Percentiles rank a stretch among this genome's conserved stretches.
phyloP scores from a whole-genome alignment of 1,140 invertebrate species.

The Pseudoatta argentina region DNA sequence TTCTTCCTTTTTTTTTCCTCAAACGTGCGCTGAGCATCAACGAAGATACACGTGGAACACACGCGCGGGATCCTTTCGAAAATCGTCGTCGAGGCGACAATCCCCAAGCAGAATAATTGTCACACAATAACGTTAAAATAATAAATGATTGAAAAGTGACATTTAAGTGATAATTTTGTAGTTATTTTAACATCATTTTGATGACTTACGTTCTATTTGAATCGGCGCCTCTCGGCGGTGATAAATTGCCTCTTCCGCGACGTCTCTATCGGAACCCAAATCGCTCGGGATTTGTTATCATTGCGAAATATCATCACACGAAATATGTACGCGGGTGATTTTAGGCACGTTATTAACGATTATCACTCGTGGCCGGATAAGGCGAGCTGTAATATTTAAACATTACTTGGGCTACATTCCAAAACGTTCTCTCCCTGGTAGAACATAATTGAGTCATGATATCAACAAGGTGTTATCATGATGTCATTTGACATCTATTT shows the following conservation, averaged over 20 bases:
- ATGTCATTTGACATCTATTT: no score
- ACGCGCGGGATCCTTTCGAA: background rate
- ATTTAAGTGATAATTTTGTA: no score
- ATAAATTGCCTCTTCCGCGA: slow-evolving; percentile 7
- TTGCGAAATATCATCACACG: background rate
- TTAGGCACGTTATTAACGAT: background rate
- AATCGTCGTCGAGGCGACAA: background rate
- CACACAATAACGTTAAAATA: no score
- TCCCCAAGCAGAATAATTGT: background rate
- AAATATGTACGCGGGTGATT: background rate
- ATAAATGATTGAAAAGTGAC: no score
- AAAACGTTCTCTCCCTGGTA: no score
- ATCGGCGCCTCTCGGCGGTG: background rate
- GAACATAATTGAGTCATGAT: no score
- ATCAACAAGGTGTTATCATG: no score
- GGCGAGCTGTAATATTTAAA: background rate
- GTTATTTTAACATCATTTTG: no score
- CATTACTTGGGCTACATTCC: background rate
- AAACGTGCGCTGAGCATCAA: background rate
- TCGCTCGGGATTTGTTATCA: background rate
- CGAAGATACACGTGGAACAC: background rate
- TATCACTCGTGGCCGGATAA: background rate
- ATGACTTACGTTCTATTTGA: no score
- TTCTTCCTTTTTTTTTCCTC: background rate
- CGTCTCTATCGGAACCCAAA: no score